Conservation (phyloP, 2,113 vertebrate species). For the Penelope pileata region DNA sequence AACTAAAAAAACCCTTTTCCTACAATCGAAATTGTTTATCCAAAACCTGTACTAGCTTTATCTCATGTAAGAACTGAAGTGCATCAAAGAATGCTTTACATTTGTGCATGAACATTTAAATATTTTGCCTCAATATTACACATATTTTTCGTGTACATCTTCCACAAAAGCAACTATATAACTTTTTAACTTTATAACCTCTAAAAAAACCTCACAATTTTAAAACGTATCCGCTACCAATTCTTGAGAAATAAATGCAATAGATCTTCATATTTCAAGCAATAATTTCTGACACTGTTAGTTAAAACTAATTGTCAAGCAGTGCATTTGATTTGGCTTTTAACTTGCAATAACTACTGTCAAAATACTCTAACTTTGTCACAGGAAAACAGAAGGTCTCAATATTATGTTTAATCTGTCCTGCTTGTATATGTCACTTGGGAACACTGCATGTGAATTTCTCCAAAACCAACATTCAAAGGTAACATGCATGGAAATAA, state of each 20-base stretch:
- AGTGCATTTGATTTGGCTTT: neutral
- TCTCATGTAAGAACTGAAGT: neutral
- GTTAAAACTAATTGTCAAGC: neutral
- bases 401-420: constrained; percentile 42
- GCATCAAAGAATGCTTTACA: neutral
- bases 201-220: neutral
- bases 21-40: neutral
- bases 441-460: neutral
- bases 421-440: neutral
- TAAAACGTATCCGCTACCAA: neutral
- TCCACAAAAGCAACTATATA: neutral
- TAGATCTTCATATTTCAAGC: neutral
- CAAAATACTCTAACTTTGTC: constrained; percentile 31
- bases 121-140: neutral
- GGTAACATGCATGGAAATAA: constrained; percentile 39
- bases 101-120: neutral
- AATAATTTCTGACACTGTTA: neutral
- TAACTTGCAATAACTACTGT: neutral
- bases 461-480: constrained; percentile 71
- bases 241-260: neutral
- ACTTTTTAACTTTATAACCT: too few species aligned
- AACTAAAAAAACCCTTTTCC: neutral
- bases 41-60: neutral
- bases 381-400: constrained; percentile 57
- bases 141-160: neutral